These are phyloP conservation scores for Eupithecia abbreviata DNA, from an alignment of 2,888 invertebrate species.

Conservation along the genomic window DNA sequence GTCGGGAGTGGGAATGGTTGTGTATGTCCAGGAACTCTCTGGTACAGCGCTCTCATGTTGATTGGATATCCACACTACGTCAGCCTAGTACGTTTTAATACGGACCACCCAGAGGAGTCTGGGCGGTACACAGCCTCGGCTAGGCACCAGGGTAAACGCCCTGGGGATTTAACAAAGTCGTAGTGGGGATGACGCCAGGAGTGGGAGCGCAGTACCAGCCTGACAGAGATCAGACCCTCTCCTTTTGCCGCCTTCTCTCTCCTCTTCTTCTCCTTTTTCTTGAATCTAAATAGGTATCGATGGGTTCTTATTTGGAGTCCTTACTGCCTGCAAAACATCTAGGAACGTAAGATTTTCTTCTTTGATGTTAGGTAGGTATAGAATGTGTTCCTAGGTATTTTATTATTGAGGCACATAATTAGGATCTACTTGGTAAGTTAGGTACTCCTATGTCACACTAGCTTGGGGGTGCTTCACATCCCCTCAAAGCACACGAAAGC, in stretches of 20 bases:
- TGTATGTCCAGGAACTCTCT: conserved; percentile 57
- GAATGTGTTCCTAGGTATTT: too few relatives aligned
- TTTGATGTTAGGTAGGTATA: too few relatives aligned
- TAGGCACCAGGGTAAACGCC: conserved; percentile 99
- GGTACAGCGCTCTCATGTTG: conserved; percentile 82
- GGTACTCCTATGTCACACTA: too few relatives aligned
- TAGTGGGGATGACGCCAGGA: conserved; percentile 88
- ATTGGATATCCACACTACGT: conserved; percentile 96
- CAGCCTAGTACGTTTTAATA: conserved; percentile 95
- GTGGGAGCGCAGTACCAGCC: conserved; percentile 94
- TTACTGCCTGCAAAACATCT: too few relatives aligned
- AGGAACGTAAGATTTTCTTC: too few relatives aligned
- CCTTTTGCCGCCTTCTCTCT: conserved; percentile 61
- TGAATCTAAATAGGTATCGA: background rate
- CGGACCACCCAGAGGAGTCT: conserved; percentile 94
- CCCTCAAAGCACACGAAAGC: too few relatives aligned
- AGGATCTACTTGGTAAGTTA: too few relatives aligned
- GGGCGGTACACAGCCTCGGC: conserved; percentile 92
- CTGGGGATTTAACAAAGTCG: conserved; percentile 99
- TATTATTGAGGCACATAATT: too few relatives aligned
- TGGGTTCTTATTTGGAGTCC: too few relatives aligned
- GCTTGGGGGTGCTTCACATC: too few relatives aligned
- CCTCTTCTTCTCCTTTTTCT: background rate
- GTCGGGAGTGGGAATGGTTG: conserved; percentile 93
- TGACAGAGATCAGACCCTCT: conserved; percentile 83